Conservation (phyloP, 1,140 invertebrate genomes). For the Argopecten irradians region DNA sequence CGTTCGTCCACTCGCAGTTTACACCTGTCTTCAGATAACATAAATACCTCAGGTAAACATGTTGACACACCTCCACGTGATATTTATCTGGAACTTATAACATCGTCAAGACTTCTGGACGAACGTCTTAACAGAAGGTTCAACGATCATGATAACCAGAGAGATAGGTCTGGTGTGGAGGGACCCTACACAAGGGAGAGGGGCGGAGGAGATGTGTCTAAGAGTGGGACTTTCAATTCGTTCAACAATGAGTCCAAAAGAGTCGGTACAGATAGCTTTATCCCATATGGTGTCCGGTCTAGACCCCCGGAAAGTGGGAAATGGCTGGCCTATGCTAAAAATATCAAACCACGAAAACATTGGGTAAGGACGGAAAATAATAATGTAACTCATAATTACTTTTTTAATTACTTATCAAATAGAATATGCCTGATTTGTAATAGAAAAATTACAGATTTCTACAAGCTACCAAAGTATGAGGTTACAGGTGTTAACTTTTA, state of each 20-base stretch:
- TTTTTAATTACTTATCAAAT: no score
- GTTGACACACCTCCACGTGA: constrained; percentile 13
- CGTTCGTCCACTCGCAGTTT: not conserved
- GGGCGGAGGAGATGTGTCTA: not conserved
- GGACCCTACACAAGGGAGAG: not conserved
- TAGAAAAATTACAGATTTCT: not conserved
- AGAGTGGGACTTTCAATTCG: not conserved
- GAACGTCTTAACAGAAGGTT: not conserved
- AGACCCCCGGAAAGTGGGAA: constrained; percentile 5
- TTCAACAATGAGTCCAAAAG: not conserved
- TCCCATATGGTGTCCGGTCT: not conserved
- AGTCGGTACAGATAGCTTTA: not conserved
- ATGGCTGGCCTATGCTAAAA: constrained; percentile 12
- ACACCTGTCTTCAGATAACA: constrained; percentile 16
- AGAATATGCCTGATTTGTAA: no score
- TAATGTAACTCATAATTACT: not conserved
- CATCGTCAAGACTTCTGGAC: constrained; percentile 4
- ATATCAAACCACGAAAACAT: constrained; percentile 25
- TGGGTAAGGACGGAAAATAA: no score
- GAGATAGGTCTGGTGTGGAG: not conserved
- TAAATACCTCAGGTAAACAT: constrained; percentile 18
- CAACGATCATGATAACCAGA: not conserved
- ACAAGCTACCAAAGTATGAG: not conserved
- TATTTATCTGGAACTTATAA: not conserved
- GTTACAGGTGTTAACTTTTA: not conserved